These are phyloP conservation scores for Polyodon spathula DNA, from an alignment of 2,113 vertebrate species.

Conservation along the genomic window DNA sequence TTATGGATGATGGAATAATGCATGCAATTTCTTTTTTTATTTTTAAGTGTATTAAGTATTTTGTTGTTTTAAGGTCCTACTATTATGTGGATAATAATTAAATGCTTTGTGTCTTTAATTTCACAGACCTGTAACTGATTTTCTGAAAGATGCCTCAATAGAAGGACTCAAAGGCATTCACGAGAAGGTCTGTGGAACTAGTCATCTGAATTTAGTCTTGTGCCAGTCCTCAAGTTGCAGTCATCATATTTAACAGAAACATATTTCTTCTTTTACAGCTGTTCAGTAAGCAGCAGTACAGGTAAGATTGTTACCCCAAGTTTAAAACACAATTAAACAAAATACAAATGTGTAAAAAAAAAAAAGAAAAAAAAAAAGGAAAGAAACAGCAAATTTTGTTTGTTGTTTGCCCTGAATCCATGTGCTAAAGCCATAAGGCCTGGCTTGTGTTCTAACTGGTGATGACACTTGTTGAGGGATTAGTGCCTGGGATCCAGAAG, in stretches of 20 bases:
- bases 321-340: no score
- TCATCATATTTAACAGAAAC: neutral
- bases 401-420: no score
- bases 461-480: no score
- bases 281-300: conserved; percentile 72
- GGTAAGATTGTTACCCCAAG: conserved; percentile 57
- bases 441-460: no score
- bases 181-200: conserved; percentile 55
- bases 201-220: neutral
- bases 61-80: no score
- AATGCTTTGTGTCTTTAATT: conserved; percentile 12
- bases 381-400: no score
- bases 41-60: no score
- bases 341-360: neutral
- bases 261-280: conserved; percentile 56
- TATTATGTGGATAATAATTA: no score
- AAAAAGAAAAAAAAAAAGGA: neutral
- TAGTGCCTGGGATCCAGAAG: no score
- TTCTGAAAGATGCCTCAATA: conserved; percentile 56
- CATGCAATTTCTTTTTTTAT: no score
- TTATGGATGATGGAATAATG: no score
- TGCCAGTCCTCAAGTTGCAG: neutral
- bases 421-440: no score
- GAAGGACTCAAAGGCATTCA: conserved; percentile 74
- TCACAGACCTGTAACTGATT: conserved; percentile 53